A percentile compares a stretch with the other conserved stretches of the same genome.
Evolutionary conservation across 2,888 invertebrate genomes (phyloP).

Genomic region (Drosophila anomalipes): DNA sequence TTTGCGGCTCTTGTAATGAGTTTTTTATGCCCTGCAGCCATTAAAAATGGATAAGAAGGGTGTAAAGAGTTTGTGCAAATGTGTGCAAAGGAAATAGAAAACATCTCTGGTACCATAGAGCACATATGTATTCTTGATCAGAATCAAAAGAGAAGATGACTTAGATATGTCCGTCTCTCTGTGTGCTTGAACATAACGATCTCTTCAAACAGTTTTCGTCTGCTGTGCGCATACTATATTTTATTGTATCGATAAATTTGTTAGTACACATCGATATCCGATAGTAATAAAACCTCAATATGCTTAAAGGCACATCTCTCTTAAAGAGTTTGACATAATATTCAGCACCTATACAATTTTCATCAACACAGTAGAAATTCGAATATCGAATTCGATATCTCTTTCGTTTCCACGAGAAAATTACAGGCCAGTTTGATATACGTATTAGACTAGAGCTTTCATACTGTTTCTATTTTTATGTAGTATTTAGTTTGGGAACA

Average conservation of each 20-base stretch:
- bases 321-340: neutral
- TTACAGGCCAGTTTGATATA: neutral
- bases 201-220: too few species aligned
- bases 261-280: neutral
- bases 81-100: neutral
- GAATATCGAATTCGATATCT: neutral
- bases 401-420: neutral
- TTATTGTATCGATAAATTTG: neutral
- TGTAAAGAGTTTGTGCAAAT: neutral
- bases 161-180: neutral
- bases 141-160: neutral
- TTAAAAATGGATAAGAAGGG: neutral
- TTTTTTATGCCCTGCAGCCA: neutral
- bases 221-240: too few species aligned
- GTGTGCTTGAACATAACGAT: neutral
- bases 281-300: neutral
- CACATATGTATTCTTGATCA: neutral
- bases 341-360: neutral
- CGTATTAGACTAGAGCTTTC: neutral
- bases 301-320: neutral
- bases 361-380: neutral
- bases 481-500: neutral
- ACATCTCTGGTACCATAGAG: neutral
- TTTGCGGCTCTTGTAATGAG: slow-evolving; percentile 41
- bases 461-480: neutral